phyloP scores from a whole-genome alignment of 2,888 invertebrate genomes.

The Drosophila putrida region DNA sequence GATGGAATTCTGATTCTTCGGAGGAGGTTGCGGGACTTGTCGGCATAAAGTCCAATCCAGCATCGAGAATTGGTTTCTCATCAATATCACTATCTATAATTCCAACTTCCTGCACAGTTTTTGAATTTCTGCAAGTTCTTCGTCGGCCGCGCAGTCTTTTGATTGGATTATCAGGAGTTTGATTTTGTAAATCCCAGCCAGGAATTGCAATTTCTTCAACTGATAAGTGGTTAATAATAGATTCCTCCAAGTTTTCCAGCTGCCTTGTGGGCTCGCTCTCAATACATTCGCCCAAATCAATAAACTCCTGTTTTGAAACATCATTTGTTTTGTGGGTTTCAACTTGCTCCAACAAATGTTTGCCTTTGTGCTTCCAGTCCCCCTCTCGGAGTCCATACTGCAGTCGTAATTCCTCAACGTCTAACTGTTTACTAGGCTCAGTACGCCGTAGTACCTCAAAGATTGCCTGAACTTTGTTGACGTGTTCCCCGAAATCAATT shows the following conservation, averaged over 20 bases:
- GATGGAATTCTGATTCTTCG: background rate
- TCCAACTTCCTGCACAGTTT: background rate
- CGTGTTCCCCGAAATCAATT: constrained; percentile 77
- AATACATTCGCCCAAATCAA: constrained; percentile 30
- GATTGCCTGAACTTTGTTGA: constrained; percentile 82
- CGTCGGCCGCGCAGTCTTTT: constrained; percentile 17
- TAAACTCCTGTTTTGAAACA: constrained; percentile 40
- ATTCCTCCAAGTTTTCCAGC: background rate
- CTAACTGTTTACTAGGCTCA: constrained; percentile 49
- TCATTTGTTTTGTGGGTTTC: background rate
- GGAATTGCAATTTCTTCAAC: constrained; percentile 43
- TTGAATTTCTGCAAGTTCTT: constrained; percentile 1
- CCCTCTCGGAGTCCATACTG: constrained; percentile 76
- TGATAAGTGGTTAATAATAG: constrained; percentile 5
- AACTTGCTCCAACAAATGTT: constrained; percentile 52
- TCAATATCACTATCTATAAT: constrained; percentile 1
- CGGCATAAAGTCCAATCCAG: constrained; percentile 1
- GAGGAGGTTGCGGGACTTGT: background rate
- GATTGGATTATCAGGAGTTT: background rate
- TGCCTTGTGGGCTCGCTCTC: background rate
- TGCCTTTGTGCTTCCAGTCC: constrained; percentile 73
- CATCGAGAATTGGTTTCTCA: constrained; percentile 6
- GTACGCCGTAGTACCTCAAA: constrained; percentile 74
- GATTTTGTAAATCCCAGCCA: background rate
- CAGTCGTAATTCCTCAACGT: constrained; percentile 64